These are phyloP conservation scores for Chromobotia macracanthus DNA, from an alignment of 2,797 vertebrate genomes.

Conservation along the genomic window DNA sequence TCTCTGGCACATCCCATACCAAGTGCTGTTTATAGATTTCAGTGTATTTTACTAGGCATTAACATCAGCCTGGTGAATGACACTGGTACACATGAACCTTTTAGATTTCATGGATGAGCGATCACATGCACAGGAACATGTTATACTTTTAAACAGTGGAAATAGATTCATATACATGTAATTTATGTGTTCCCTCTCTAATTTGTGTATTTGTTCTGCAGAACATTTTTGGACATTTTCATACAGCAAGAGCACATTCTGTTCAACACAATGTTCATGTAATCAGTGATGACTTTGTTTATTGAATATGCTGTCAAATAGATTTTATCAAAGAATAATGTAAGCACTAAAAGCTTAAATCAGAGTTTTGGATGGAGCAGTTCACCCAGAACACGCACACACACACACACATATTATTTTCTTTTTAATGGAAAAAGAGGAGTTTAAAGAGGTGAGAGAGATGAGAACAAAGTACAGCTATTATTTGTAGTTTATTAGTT, in stretches of 20 bases:
- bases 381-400: no score
- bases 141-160: background rate
- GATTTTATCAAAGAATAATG: background rate
- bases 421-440: no score
- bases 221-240: background rate
- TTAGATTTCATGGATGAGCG: constrained; percentile 51
- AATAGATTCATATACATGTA: background rate
- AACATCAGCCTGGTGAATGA: constrained; percentile 40
- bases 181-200: background rate
- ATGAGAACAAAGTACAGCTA: background rate
- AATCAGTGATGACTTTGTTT: background rate
- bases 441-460: background rate
- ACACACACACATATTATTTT: no score
- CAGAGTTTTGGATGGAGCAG: background rate
- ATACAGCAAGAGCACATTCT: background rate
- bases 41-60: constrained; percentile 42
- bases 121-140: constrained; percentile 23
- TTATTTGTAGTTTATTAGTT: background rate
- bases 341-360: background rate
- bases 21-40: constrained; percentile 53
- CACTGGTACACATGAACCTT: constrained; percentile 16
- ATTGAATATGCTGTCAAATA: background rate
- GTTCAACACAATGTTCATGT: background rate
- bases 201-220: background rate
- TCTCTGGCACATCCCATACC: constrained; percentile 29